These are phyloP conservation scores for Lamprotornis superbus DNA, from an alignment of 2,113 vertebrate genomes.

Conservation along the genomic window DNA sequence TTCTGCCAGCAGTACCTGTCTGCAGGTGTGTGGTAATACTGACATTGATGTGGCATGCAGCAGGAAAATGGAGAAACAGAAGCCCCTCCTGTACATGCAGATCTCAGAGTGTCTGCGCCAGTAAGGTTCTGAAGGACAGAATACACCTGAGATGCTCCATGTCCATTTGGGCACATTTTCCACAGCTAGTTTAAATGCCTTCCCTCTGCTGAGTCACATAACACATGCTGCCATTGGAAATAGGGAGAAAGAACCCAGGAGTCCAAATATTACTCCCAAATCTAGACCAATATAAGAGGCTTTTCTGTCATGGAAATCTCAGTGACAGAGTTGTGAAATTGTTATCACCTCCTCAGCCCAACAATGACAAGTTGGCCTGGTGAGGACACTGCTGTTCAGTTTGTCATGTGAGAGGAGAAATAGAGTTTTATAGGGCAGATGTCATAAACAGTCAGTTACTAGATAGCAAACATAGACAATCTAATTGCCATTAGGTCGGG, in stretches of 20 bases:
- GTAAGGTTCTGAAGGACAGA: not conserved
- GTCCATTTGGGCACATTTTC: not conserved
- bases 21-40: not conserved
- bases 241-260: not conserved
- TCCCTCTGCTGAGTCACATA: not conserved
- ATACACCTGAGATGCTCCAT: not conserved
- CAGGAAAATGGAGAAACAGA: not conserved
- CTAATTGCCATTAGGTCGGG: not conserved
- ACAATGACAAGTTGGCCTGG: not conserved
- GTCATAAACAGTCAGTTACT: not conserved
- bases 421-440: not conserved
- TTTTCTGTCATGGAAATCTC: not conserved
- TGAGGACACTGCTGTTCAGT: not conserved
- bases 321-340: not conserved
- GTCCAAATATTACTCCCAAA: not conserved
- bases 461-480: not conserved
- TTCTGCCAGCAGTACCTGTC: not conserved
- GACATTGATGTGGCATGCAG: not conserved
- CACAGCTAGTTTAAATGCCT: not conserved
- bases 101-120: not conserved
- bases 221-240: not conserved
- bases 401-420: not conserved
- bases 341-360: not conserved
- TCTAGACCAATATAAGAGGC: not conserved
- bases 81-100: not conserved